These are phyloP conservation scores for Hyperopisus bebe DNA, from an alignment of 2,113 vertebrate species.

Conservation along the genomic window DNA sequence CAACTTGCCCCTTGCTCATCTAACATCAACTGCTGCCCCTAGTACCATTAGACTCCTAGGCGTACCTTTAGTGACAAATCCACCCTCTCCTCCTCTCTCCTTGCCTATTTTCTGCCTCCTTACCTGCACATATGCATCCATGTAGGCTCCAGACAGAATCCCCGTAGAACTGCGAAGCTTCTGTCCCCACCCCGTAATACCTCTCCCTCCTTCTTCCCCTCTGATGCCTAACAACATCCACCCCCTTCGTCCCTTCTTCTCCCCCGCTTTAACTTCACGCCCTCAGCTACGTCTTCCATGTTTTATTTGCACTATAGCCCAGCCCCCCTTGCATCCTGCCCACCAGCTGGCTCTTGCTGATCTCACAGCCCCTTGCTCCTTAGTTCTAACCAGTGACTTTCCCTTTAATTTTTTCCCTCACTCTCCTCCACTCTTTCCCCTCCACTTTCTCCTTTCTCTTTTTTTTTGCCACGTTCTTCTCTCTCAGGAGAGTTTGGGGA, in stretches of 20 bases:
- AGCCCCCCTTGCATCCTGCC: not conserved
- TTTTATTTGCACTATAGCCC: not conserved
- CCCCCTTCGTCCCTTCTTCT: conserved; percentile 21
- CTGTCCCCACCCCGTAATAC: conserved; percentile 35
- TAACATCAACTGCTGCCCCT: conserved; percentile 25
- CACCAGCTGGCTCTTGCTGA: not conserved
- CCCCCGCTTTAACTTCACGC: conserved; percentile 17
- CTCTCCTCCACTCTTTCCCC: conserved; percentile 35
- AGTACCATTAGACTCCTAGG: conserved; percentile 50
- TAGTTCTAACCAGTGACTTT: conserved; percentile 45
- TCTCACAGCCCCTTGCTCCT: conserved; percentile 31
- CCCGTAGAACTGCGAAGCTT: conserved; percentile 45
- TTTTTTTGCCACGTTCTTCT: conserved; percentile 3
- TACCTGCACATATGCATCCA: conserved; percentile 28
- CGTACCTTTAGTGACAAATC: conserved; percentile 48
- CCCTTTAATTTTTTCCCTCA: conserved; percentile 18
- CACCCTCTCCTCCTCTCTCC: conserved; percentile 23
- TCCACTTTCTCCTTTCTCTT: conserved; percentile 13
- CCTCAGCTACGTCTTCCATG: conserved; percentile 28
- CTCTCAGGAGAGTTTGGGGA: conserved; percentile 89
- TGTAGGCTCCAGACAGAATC: conserved; percentile 45
- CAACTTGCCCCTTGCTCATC: not conserved
- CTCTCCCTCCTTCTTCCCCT: conserved; percentile 34
- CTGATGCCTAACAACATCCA: conserved; percentile 6
- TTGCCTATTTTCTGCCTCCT: not conserved